A percentile compares a stretch with the other conserved stretches of the same genome.
phyloP scores from a whole-genome alignment of 2,888 invertebrate species.

The Eupithecia abbreviata region DNA sequence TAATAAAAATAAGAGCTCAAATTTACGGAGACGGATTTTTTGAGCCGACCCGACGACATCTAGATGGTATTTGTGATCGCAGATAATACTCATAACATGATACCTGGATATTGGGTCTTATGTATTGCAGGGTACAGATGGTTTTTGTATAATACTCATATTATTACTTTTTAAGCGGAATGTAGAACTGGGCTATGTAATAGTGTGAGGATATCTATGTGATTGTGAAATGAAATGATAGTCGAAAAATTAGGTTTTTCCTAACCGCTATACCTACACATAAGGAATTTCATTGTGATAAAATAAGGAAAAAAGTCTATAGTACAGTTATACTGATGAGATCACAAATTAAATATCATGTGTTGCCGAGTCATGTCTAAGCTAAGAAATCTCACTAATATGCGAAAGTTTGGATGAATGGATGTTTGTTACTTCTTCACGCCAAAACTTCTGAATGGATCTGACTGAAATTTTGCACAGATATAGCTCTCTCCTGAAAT shows the following conservation, averaged over 20 bases:
- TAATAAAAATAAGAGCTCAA: too few species aligned
- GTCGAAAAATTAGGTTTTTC: too few species aligned
- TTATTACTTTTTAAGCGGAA: background rate
- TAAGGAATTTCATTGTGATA: background rate
- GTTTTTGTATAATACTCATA: background rate
- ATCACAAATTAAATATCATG: background rate
- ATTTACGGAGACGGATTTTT: too few species aligned
- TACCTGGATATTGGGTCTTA: slow-evolving; percentile 57
- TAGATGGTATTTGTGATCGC: too few species aligned
- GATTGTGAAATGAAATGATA: background rate
- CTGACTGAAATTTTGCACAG: too few species aligned
- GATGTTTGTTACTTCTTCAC: too few species aligned
- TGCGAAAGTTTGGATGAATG: too few species aligned
- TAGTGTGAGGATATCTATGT: background rate
- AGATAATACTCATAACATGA: too few species aligned
- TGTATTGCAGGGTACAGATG: background rate
- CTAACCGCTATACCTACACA: background rate
- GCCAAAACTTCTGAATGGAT: too few species aligned
- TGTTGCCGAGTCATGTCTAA: background rate
- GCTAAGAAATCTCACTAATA: background rate
- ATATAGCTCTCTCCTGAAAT: too few species aligned
- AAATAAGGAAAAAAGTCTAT: background rate
- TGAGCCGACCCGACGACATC: too few species aligned
- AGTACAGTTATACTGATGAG: background rate
- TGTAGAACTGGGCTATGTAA: background rate